These are phyloP conservation scores for Drosophila grimshawi DNA, from an alignment of 1,140 invertebrate species.

Conservation along the genomic window DNA sequence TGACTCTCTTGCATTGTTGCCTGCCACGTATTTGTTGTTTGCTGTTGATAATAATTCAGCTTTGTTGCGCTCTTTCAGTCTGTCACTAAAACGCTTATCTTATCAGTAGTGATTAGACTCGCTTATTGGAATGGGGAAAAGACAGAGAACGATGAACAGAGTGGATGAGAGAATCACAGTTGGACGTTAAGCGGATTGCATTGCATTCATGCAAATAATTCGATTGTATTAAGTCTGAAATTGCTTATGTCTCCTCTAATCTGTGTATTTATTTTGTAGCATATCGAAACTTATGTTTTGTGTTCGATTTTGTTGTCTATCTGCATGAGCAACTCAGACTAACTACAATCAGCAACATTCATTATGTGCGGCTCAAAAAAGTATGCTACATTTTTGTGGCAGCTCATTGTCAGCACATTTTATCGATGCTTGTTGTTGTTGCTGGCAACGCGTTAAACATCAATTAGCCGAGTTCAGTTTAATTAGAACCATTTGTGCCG, in stretches of 20 bases:
- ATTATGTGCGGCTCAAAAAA: conserved; percentile 21
- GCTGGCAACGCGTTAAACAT: conserved; percentile 17
- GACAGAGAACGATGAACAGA: not conserved
- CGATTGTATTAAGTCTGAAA: conserved; percentile 11
- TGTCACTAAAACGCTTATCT: conserved; percentile 56
- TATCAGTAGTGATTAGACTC: conserved; percentile 66
- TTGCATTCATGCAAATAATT: conserved; percentile 38
- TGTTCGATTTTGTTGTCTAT: not conserved
- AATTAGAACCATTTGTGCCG: conserved; percentile 37
- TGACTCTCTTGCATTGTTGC: not conserved
- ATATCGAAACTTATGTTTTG: not conserved
- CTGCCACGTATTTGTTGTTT: not conserved
- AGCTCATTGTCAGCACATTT: conserved; percentile 21
- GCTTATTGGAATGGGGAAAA: not conserved
- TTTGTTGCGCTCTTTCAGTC: conserved; percentile 14
- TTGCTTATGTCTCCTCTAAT: conserved; percentile 6
- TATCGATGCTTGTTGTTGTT: not conserved
- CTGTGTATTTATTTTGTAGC: not conserved
- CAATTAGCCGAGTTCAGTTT: conserved; percentile 40
- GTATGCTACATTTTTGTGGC: conserved; percentile 19
- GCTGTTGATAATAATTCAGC: not conserved
- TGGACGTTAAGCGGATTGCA: conserved; percentile 59
- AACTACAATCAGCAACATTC: conserved; percentile 1
- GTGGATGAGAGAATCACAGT: not conserved
- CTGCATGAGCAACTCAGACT: not conserved